These are phyloP conservation scores for Pangasius krempfi DNA, from an alignment of 2,797 vertebrate genomes.

Conservation along the genomic window DNA sequence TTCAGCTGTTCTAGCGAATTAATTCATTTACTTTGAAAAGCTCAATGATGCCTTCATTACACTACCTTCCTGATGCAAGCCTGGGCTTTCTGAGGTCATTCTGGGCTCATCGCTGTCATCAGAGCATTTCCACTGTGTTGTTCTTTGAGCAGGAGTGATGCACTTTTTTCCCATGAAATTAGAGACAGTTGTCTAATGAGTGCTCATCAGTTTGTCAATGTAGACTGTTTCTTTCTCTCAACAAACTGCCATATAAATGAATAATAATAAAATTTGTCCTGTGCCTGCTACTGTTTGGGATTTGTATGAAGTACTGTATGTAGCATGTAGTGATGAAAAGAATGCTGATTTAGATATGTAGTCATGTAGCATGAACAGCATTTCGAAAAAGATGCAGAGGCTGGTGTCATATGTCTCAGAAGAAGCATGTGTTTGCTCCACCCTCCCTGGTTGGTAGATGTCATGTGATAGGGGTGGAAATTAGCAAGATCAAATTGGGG, in stretches of 20 bases:
- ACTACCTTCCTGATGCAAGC: background rate
- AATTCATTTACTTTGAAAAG: slow-evolving; percentile 4
- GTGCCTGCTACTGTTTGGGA: background rate
- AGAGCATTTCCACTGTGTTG: background rate
- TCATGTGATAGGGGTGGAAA: background rate
- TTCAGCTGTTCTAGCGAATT: background rate
- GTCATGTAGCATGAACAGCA: background rate
- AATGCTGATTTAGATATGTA: too few relatives aligned
- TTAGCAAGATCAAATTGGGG: background rate
- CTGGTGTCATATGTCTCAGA: background rate
- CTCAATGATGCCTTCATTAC: background rate
- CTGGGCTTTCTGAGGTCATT: background rate
- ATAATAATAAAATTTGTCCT: background rate
- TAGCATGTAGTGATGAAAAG: background rate
- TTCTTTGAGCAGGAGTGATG: background rate
- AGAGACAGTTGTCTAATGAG: background rate
- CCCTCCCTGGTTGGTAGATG: background rate
- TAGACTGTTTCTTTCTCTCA: background rate
- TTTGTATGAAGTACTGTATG: background rate
- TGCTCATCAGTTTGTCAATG: background rate
- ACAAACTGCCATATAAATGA: background rate
- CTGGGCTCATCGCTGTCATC: background rate
- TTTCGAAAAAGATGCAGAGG: background rate
- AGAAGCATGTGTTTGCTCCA: too few relatives aligned
- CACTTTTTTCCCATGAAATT: background rate